These are phyloP conservation scores for Drosophila grimshawi DNA, from an alignment of 1,140 invertebrate species.

Conservation along the genomic window DNA sequence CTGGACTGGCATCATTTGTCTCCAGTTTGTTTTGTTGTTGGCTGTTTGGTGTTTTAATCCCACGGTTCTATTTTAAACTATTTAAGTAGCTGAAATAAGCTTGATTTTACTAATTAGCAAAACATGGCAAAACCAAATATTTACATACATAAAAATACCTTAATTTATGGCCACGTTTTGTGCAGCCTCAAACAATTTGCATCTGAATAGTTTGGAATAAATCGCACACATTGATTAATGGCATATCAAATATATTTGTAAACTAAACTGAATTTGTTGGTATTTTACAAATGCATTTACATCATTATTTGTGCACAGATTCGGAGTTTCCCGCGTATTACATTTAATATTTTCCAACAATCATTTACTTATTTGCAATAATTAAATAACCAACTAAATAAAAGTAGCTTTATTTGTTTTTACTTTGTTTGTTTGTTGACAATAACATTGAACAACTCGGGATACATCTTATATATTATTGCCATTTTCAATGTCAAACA, in stretches of 20 bases:
- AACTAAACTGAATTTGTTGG: too few relatives aligned
- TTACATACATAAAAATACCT: conserved; percentile 21
- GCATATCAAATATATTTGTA: conserved; percentile 52
- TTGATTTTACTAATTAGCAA: conserved; percentile 34
- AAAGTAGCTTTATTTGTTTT: too few relatives aligned
- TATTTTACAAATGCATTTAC: too few relatives aligned
- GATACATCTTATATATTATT: conserved; percentile 4
- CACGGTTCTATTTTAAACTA: conserved; percentile 13
- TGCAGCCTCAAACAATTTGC: conserved; percentile 39
- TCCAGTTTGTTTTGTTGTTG: neutral
- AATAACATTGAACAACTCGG: neutral
- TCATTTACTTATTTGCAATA: too few relatives aligned
- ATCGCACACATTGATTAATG: conserved; percentile 67
- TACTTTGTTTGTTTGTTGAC: too few relatives aligned
- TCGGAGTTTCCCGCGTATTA: too few relatives aligned
- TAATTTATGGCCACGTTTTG: conserved; percentile 33
- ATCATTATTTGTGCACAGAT: too few relatives aligned
- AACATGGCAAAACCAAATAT: conserved; percentile 27
- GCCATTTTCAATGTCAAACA: conserved; percentile 26
- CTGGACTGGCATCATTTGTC: neutral
- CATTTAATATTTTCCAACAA: too few relatives aligned
- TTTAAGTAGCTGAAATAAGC: conserved; percentile 9
- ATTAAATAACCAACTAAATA: too few relatives aligned
- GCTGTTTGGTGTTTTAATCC: neutral
- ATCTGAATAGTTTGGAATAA: conserved; percentile 56